A percentile compares a stretch with the other conserved stretches of the same genome.
Conservation (phyloP, 2,888 invertebrate species). For the Acleris sparsana region DNA sequence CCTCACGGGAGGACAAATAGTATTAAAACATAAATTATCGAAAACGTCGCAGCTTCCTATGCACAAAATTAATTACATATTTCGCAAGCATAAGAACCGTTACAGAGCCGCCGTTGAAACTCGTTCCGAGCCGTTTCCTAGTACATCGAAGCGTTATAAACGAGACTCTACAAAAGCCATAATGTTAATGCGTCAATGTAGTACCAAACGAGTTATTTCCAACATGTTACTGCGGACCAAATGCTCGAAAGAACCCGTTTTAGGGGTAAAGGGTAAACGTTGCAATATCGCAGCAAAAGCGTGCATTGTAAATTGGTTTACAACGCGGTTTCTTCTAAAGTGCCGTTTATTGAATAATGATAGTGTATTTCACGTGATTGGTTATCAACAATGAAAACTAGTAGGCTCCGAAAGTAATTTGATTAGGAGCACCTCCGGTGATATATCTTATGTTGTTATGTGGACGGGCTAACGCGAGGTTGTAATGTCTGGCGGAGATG, state of each 20-base stretch:
- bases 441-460: slow-evolving; percentile 29
- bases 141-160: no score
- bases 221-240: no score
- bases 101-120: no score
- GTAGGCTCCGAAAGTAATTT: neutral
- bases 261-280: slow-evolving; percentile 42
- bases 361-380: slow-evolving; percentile 26
- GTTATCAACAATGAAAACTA: no score
- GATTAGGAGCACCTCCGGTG: slow-evolving; percentile 28
- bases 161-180: no score
- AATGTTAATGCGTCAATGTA: no score
- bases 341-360: slow-evolving; percentile 38
- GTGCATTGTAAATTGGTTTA: slow-evolving; percentile 63
- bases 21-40: slow-evolving; percentile 60
- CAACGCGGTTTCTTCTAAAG: slow-evolving; percentile 52
- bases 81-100: slow-evolving; percentile 51
- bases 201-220: no score
- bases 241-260: slow-evolving; percentile 49
- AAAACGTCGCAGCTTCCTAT: slow-evolving; percentile 60
- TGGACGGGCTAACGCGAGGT: slow-evolving; percentile 5
- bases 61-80: slow-evolving; percentile 74
- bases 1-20: slow-evolving; percentile 42
- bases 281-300: slow-evolving; percentile 66
- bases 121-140: no score
- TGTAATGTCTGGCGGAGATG: slow-evolving; percentile 10